phyloP scores from a whole-genome alignment of 35 echinoderm and acorn worm genomes.

The Nesometra sesokonis region DNA sequence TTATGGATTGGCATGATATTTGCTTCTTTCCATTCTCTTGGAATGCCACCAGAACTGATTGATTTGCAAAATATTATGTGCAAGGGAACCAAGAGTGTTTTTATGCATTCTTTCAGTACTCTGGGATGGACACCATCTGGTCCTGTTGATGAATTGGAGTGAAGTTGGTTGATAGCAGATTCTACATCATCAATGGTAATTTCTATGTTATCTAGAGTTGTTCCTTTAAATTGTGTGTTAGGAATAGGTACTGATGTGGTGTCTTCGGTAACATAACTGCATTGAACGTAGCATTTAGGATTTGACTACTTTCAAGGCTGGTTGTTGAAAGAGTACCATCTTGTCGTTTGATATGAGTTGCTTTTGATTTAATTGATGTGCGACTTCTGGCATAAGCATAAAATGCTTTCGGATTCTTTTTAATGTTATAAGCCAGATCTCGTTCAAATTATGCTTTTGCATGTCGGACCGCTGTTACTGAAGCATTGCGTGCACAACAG shows the following conservation, averaged over 20 bases:
- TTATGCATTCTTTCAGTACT: not conserved
- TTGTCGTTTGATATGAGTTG: not conserved
- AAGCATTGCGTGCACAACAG: not conserved
- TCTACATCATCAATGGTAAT: not conserved
- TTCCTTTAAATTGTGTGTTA: not conserved
- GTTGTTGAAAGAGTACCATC: not conserved
- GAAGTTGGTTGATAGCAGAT: not conserved
- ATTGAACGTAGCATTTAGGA: not conserved
- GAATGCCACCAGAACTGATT: not conserved
- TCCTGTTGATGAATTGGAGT: not conserved
- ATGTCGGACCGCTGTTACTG: not conserved
- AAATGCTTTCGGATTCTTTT: constrained; percentile 6
- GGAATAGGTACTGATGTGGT: not conserved
- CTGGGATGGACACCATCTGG: not conserved
- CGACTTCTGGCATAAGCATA: not conserved
- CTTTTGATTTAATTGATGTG: not conserved
- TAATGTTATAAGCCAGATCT: not conserved
- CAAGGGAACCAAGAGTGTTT: not conserved
- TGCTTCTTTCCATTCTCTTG: not conserved
- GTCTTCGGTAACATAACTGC: not conserved
- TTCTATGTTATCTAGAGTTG: not conserved
- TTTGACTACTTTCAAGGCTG: not conserved
- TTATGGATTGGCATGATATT: not conserved
- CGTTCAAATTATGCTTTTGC: not conserved
- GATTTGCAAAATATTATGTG: not conserved